phyloP scores from a whole-genome alignment of 2,113 vertebrate species.

The Mola mola region DNA sequence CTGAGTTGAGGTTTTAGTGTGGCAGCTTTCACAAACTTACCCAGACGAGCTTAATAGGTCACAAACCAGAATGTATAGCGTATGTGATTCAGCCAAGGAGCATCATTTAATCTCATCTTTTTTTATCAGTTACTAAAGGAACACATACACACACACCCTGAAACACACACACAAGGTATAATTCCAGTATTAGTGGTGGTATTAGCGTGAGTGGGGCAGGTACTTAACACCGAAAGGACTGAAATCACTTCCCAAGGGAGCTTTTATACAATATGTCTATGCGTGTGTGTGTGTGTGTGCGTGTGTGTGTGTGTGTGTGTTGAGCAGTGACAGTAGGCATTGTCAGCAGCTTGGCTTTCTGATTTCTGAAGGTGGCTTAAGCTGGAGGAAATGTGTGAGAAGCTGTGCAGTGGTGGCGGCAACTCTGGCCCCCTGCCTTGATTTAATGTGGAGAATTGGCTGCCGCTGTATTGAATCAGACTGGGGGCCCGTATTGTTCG shows the following conservation, averaged over 20 bases:
- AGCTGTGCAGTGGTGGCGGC: constrained; percentile 61
- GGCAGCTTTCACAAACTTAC: constrained; percentile 12
- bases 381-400: constrained; percentile 86
- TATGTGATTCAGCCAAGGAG: constrained; percentile 43
- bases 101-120: constrained; percentile 59
- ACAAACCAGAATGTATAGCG: constrained; percentile 25
- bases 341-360: constrained; percentile 68
- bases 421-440: constrained; percentile 76
- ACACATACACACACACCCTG: constrained; percentile 16
- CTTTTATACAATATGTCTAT: constrained; percentile 69
- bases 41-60: constrained; percentile 44
- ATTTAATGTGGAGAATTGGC: constrained; percentile 98
- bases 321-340: constrained; percentile 65
- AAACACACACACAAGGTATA: constrained; percentile 50
- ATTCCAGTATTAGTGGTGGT: constrained; percentile 71
- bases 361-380: constrained; percentile 84
- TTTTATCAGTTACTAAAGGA: constrained; percentile 38
- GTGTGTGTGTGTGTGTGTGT: constrained; percentile 27
- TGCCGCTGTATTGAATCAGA: constrained; percentile 91
- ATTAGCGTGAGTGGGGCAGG: constrained; percentile 76
- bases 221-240: constrained; percentile 79
- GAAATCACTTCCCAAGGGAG: constrained; percentile 78
- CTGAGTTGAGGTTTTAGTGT: constrained; percentile 33
- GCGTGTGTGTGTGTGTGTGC: constrained; percentile 31
- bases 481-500: constrained; percentile 87